A percentile compares a stretch with the other conserved stretches of the same genome.
Evolutionary conservation across 2,113 vertebrate genomes (phyloP).

Genomic region (Oreochromis spilurus): DNA sequence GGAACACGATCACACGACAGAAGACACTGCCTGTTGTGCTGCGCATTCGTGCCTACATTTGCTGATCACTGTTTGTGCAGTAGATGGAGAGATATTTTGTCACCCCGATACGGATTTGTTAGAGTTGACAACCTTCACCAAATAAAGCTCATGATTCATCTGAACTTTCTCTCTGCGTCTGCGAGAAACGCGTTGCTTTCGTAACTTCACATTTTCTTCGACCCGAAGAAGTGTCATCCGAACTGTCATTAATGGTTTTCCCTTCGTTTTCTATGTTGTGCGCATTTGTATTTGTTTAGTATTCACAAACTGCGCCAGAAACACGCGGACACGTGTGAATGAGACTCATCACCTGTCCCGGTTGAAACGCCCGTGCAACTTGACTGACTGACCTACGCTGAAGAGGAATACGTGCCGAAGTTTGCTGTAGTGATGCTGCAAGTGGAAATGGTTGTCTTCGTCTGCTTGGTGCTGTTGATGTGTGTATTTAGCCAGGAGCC

Average conservation of each 20-base stretch:
- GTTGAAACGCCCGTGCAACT: slow-evolving; percentile 37
- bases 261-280: neutral
- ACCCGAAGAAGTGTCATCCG: slow-evolving; percentile 38
- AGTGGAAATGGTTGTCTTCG: slow-evolving; percentile 90
- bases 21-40: slow-evolving; percentile 29
- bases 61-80: slow-evolving; percentile 1
- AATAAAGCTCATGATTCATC: slow-evolving; percentile 28
- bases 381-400: slow-evolving; percentile 28
- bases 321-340: slow-evolving; percentile 59
- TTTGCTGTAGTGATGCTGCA: slow-evolving; percentile 86
- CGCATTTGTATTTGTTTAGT: neutral
- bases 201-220: slow-evolving; percentile 4
- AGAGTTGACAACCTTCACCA: slow-evolving; percentile 24
- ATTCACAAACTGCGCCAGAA: slow-evolving; percentile 25
- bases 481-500: slow-evolving; percentile 92
- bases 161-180: slow-evolving; percentile 14
- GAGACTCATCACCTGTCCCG: slow-evolving; percentile 55
- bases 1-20: neutral
- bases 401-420: slow-evolving; percentile 70
- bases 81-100: slow-evolving; percentile 16
- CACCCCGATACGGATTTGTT: slow-evolving; percentile 24
- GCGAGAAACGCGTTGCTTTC: slow-evolving; percentile 7
- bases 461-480: slow-evolving; percentile 90
- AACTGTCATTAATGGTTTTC: neutral
- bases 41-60: slow-evolving; percentile 7